phyloP scores from a whole-genome alignment of 2,113 vertebrate species.

The Eulemur rufifrons region DNA sequence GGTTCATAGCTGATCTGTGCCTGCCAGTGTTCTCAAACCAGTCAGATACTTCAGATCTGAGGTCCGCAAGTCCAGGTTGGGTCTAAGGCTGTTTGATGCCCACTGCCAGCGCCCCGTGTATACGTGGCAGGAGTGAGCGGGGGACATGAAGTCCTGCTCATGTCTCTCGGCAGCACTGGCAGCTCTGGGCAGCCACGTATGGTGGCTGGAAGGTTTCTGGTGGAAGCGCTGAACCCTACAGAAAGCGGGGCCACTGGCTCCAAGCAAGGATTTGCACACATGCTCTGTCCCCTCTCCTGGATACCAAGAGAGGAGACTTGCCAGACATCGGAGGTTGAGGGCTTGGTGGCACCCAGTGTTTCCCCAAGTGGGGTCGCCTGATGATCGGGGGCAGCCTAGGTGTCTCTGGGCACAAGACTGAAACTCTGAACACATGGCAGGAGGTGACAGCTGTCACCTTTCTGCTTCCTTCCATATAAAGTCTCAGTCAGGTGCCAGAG shows the following conservation, averaged over 20 bases:
- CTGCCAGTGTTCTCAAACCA: neutral
- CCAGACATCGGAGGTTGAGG: accelerated
- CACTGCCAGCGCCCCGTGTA: accelerated
- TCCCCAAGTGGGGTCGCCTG: neutral
- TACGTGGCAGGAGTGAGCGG: neutral
- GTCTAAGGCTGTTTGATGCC: accelerated
- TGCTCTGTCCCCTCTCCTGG: neutral
- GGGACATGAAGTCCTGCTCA: accelerated
- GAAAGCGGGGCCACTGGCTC: neutral
- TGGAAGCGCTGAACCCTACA: neutral
- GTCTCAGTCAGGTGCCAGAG: neutral
- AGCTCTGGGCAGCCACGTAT: neutral
- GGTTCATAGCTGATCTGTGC: accelerated
- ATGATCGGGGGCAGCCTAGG: neutral
- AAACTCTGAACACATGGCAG: neutral
- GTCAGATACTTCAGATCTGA: neutral
- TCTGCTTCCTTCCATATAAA: neutral
- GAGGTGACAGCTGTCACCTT: no score
- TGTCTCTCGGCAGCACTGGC: neutral
- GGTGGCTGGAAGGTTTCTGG: accelerated
- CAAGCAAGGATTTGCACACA: accelerated
- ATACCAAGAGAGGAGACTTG: neutral
- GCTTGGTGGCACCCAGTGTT: accelerated
- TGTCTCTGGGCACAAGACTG: neutral
- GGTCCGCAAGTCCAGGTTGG: neutral